phyloP scores from a whole-genome alignment of 2,888 invertebrate genomes.

The Chesias legatella region DNA sequence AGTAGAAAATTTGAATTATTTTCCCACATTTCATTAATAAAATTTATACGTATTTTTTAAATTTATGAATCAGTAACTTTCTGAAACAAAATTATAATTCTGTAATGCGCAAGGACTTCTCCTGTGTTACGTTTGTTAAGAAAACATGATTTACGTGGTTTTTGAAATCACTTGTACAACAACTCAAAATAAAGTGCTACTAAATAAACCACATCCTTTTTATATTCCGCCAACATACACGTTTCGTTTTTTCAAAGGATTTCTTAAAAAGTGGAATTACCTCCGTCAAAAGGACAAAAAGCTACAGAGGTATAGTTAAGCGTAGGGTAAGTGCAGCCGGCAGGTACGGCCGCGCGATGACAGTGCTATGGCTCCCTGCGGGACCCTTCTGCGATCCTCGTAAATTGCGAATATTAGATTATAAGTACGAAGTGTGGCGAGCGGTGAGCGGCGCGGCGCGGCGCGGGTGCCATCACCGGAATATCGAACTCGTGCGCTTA shows the following conservation, averaged over 20 bases:
- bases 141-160: too few species aligned
- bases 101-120: too few species aligned
- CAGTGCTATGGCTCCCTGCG: slow-evolving; percentile 70
- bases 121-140: too few species aligned
- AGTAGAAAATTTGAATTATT: too few species aligned
- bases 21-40: too few species aligned
- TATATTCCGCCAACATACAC: slow-evolving; percentile 16
- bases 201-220: slow-evolving; percentile 15
- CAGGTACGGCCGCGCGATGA: slow-evolving; percentile 70
- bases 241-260: slow-evolving; percentile 16
- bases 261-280: slow-evolving; percentile 40
- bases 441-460: slow-evolving; percentile 33
- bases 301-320: slow-evolving; percentile 57
- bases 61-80: too few species aligned
- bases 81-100: too few species aligned
- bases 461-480: slow-evolving; percentile 66
- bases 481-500: slow-evolving; percentile 70
- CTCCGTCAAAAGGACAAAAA: slow-evolving; percentile 36
- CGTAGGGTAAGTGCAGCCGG: slow-evolving; percentile 63
- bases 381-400: slow-evolving; percentile 71
- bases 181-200: neutral
- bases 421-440: slow-evolving; percentile 74
- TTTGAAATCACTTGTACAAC: too few species aligned
- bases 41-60: too few species aligned
- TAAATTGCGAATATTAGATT: slow-evolving; percentile 80